A percentile compares a stretch with the other conserved stretches of the same genome.
Conservation (phyloP, 1,140 invertebrate species). For the Diploscapter pachys region DNA sequence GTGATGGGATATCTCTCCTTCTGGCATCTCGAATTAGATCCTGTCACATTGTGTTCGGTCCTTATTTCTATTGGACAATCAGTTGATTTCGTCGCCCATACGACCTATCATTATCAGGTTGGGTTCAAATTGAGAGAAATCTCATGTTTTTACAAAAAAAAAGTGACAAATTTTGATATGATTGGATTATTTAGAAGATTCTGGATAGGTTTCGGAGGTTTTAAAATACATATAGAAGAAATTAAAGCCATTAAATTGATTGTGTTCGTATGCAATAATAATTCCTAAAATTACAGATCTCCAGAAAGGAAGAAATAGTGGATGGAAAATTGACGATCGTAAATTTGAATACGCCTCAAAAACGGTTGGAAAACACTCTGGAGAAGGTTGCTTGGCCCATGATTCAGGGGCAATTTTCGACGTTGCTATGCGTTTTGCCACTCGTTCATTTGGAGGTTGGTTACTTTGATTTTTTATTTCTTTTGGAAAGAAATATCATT, state of each 20-base stretch:
- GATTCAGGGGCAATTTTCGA: constrained; percentile 50
- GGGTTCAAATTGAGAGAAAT: neutral
- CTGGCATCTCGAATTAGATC: constrained; percentile 55
- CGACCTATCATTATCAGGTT: constrained; percentile 49
- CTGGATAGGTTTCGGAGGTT: neutral
- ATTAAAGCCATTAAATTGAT: neutral
- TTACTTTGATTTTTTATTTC: too few species aligned
- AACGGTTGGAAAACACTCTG: constrained; percentile 36
- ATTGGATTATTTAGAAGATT: neutral
- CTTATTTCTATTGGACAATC: constrained; percentile 48
- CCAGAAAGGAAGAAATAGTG: constrained; percentile 5
- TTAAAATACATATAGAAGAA: neutral
- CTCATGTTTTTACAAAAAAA: neutral
- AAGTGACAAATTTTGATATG: neutral
- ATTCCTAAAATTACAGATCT: neutral
- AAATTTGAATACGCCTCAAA: constrained; percentile 21
- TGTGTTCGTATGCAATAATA: neutral
- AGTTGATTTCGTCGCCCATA: constrained; percentile 57
- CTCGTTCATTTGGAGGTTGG: constrained; percentile 45
- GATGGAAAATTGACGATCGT: constrained; percentile 20
- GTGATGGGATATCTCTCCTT: constrained; percentile 52
- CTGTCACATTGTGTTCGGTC: constrained; percentile 38
- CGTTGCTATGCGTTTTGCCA: constrained; percentile 54
- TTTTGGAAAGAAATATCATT: neutral
- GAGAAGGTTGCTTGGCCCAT: constrained; percentile 54